Evolutionary conservation across 2,113 vertebrate species (phyloP).

Genomic region (Pseudorectes ferrugineus): DNA sequence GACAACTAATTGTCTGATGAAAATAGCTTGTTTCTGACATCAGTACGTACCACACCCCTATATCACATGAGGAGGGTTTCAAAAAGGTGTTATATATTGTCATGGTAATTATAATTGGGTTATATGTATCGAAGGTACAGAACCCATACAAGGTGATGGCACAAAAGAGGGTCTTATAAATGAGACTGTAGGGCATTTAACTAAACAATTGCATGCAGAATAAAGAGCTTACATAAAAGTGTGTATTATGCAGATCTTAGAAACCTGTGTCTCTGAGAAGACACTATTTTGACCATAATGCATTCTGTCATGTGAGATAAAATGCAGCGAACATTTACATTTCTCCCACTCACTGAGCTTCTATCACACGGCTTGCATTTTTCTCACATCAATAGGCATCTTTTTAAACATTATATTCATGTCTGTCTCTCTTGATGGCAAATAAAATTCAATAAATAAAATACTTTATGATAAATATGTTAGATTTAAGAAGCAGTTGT

Average conservation of each 20-base stretch:
- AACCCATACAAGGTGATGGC: slow-evolving; percentile 49
- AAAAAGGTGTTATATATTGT: slow-evolving; percentile 72
- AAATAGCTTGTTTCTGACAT: slow-evolving; percentile 79
- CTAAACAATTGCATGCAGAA: slow-evolving; percentile 62
- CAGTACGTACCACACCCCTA: slow-evolving; percentile 60
- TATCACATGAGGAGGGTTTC: slow-evolving; percentile 62
- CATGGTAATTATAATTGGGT: slow-evolving; percentile 76
- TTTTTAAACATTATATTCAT: slow-evolving; percentile 75
- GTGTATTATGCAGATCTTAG: slow-evolving; percentile 66
- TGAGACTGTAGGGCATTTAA: slow-evolving; percentile 67
- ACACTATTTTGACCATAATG: slow-evolving; percentile 79
- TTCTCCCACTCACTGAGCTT: slow-evolving; percentile 75
- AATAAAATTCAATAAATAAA: slow-evolving; percentile 77
- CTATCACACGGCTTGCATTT: slow-evolving; percentile 67
- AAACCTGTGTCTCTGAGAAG: slow-evolving; percentile 66
- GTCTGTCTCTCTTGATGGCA: slow-evolving; percentile 74
- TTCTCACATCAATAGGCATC: slow-evolving; percentile 77
- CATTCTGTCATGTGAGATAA: slow-evolving; percentile 79
- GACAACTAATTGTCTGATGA: slow-evolving; percentile 80
- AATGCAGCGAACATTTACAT: slow-evolving; percentile 72
- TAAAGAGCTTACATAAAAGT: slow-evolving; percentile 63
- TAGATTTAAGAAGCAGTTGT: slow-evolving; percentile 64
- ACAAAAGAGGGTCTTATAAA: slow-evolving; percentile 59
- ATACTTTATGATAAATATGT: slow-evolving; percentile 69
- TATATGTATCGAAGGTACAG: slow-evolving; percentile 71